Conservation (phyloP, 92 coral and sea anemone species). For the Zoanthus sociatus region DNA sequence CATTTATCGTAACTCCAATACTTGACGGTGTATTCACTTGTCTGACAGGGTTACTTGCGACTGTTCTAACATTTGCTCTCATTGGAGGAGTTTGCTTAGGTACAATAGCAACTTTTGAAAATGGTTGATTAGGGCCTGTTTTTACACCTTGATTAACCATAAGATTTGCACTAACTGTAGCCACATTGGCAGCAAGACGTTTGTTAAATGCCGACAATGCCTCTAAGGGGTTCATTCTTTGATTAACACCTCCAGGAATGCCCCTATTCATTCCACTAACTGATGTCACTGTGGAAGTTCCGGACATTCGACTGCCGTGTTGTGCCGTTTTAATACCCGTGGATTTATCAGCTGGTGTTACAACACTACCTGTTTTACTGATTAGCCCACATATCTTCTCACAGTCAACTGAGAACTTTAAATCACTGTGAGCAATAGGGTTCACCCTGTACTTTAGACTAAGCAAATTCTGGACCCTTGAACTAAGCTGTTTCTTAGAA, state of each 20-base stretch:
- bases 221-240: slow-evolving; percentile 74
- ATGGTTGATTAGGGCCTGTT: slow-evolving; percentile 7
- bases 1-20: slow-evolving; percentile 20
- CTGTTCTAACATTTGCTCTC: slow-evolving; percentile 4
- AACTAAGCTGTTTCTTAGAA: slow-evolving; percentile 92
- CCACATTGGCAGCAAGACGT: slow-evolving; percentile 59
- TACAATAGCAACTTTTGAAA: slow-evolving; percentile 47
- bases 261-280: slow-evolving; percentile 20
- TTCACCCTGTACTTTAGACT: slow-evolving; percentile 94
- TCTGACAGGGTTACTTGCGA: slow-evolving; percentile 1
- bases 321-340: slow-evolving; percentile 41
- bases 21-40: not conserved
- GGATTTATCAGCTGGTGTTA: slow-evolving; percentile 86
- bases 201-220: slow-evolving; percentile 82
- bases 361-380: slow-evolving; percentile 88
- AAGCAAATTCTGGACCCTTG: slow-evolving; percentile 93
- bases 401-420: slow-evolving; percentile 90
- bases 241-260: slow-evolving; percentile 5
- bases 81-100: slow-evolving; percentile 33
- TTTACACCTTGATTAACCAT: slow-evolving; percentile 52
- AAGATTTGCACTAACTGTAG: slow-evolving; percentile 55
- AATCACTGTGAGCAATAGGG: slow-evolving; percentile 97
- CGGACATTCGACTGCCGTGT: slow-evolving; percentile 39
- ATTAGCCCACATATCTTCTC: slow-evolving; percentile 84
- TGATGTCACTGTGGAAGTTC: slow-evolving; percentile 8